phyloP scores from a whole-genome alignment of 2,888 invertebrate species.

The Parasteatoda lunata region DNA sequence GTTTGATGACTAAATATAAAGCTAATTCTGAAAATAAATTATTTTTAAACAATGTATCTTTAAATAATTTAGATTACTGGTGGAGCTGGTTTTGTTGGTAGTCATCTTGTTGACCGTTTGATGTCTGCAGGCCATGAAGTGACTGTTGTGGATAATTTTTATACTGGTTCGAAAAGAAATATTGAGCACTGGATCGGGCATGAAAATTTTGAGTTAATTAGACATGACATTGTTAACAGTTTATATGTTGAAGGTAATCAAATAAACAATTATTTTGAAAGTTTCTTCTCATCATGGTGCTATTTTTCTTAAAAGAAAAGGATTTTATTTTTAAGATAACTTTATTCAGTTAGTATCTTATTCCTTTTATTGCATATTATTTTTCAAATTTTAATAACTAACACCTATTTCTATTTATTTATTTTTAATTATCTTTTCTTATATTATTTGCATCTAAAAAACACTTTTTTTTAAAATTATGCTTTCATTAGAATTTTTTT shows the following conservation, averaged over 20 bases:
- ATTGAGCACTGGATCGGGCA: slow-evolving; percentile 99
- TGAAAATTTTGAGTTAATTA: slow-evolving; percentile 98
- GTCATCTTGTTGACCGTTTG: slow-evolving; percentile 94
- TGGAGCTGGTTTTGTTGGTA: slow-evolving; percentile 99
- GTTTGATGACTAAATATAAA: background rate
- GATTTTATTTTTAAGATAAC: no score
- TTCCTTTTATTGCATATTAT: no score
- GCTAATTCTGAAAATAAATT: background rate
- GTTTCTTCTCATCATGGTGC: no score
- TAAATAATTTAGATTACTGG: slow-evolving; percentile 84
- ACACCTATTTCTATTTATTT: no score
- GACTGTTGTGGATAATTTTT: slow-evolving; percentile 98
- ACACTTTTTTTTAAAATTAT: no score
- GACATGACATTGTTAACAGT: slow-evolving; percentile 98
- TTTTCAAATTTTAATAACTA: no score
- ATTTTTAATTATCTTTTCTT: no score
- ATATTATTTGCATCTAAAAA: no score
- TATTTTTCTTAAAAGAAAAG: no score
- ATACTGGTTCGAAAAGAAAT: slow-evolving; percentile 96
- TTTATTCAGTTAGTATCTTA: no score
- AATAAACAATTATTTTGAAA: no score
- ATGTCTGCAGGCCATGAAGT: slow-evolving; percentile 97
- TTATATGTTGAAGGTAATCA: slow-evolving; percentile 90
- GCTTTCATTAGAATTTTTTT: no score
- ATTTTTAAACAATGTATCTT: slow-evolving; percentile 5